Conservation (phyloP, 2,888 invertebrate genomes). For the Yponomeuta cagnagella region DNA sequence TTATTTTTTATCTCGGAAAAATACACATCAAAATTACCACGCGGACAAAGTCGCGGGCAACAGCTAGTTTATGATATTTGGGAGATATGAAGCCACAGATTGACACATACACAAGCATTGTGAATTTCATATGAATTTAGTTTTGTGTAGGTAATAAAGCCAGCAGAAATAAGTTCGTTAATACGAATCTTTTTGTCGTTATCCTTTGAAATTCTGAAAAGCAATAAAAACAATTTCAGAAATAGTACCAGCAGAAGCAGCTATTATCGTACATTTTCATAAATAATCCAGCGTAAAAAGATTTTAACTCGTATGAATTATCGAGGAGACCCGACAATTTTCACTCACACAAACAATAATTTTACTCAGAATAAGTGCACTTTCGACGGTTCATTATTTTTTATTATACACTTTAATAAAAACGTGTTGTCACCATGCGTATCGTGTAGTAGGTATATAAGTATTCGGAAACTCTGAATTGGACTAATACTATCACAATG, state of each 20-base stretch:
- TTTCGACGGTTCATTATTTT: background rate
- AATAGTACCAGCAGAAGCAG: background rate
- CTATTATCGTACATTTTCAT: background rate
- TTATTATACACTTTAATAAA: background rate
- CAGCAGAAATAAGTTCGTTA: too few relatives aligned
- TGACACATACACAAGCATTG: too few relatives aligned
- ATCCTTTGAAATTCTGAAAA: too few relatives aligned
- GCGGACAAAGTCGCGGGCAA: too few relatives aligned
- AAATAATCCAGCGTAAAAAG: background rate
- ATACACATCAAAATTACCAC: too few relatives aligned
- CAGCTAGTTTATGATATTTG: too few relatives aligned
- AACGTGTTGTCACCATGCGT: background rate
- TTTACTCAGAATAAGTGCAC: background rate
- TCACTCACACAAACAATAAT: background rate
- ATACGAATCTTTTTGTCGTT: too few relatives aligned
- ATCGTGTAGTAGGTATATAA: too few relatives aligned
- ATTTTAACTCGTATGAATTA: background rate
- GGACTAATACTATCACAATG: background rate
- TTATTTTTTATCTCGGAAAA: too few relatives aligned
- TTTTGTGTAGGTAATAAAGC: too few relatives aligned
- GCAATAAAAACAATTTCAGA: background rate
- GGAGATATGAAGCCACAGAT: too few relatives aligned
- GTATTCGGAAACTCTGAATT: background rate
- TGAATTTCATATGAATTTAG: too few relatives aligned
- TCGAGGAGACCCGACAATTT: background rate